A percentile compares a stretch with the other conserved stretches of the same genome.
These are phyloP conservation scores for Calcarius lapponicus DNA, from an alignment of 2,797 vertebrate species.

Conservation along the genomic window DNA sequence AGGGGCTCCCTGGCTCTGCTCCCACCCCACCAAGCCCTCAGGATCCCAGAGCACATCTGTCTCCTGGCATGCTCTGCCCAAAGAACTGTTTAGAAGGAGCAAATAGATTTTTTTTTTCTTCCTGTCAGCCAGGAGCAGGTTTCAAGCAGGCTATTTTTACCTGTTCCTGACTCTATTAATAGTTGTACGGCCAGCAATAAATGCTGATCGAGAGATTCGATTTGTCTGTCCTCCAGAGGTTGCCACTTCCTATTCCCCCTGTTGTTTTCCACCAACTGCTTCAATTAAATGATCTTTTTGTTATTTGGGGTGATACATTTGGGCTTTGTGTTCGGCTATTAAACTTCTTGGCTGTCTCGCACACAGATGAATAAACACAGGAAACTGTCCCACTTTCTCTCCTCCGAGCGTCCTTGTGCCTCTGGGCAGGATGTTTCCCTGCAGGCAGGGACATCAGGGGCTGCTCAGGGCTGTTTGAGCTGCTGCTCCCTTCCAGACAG, in stretches of 20 bases:
- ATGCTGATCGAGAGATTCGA: constrained; percentile 1
- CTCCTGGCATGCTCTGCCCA: neutral
- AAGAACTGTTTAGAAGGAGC: neutral
- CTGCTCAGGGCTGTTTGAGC: neutral
- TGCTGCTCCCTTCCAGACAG: neutral
- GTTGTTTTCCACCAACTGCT: neutral
- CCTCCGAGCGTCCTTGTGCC: neutral
- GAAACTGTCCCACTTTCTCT: constrained; percentile 2
- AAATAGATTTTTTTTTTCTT: neutral
- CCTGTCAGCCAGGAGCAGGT: neutral
- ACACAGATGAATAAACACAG: neutral
- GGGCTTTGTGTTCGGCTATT: neutral
- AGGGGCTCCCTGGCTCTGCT: neutral
- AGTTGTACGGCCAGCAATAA: constrained; percentile 4
- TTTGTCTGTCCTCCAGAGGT: constrained; percentile 39
- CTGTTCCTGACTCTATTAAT: constrained; percentile 40
- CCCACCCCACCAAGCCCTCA: rapidly evolving
- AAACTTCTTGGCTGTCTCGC: neutral
- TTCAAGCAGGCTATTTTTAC: constrained; percentile 57
- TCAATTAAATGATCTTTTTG: neutral
- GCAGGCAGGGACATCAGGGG: neutral
- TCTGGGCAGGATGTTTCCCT: neutral
- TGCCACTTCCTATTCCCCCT: neutral
- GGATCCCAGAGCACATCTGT: neutral
- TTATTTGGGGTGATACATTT: neutral